Base-by-base conservation (phyloP, 2,797 vertebrate species). In the Microctenopoma lineatum region DNA sequence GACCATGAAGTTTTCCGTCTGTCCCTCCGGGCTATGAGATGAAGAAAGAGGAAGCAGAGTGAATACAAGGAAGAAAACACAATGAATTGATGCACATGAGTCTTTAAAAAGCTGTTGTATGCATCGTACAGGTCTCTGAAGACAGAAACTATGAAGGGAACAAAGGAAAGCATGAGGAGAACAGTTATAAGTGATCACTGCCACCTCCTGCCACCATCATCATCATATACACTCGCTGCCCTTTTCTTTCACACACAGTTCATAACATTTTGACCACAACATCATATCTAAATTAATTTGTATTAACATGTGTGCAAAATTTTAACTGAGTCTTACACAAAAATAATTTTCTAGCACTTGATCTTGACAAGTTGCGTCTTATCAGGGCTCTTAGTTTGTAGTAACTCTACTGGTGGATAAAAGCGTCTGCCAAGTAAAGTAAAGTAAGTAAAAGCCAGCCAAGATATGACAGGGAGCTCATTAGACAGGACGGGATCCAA, bases 401-500 rank as follows among this genome's bases (percentile, higher is more conserved):
- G 21, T 21, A 21, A 21, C 21, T 21, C 2, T 21, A 21, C 21
- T 21, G 21, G 21, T 21, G 21, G 21, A 21, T 21, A 21, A 21
- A 21, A 21, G 21, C 21, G 21, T 21, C 21, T 21, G 21, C 21
- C 21, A 21, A 21, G 21, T 21, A 21, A 21, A 21, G 21, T 21
- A 21, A 21, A 21, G 21, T 21, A 21, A 21, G 21, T 21, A 21
- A 21, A 21, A 21, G 21, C 21, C 21, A 21, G 21, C 21, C 74
- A 70, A 71, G 78, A 73, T 60, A 46, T 7, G 54, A 42, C 32
- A 50, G 59, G 45, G 60, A 65, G 64, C 81, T 80, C 66, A 89
- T 73, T 90, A 88, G 87, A 73, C 61, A 36, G 64, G 48, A 59
- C 10, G 0, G 14, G 64, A 87, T 89, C 88, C 87, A 90, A 89